These are phyloP conservation scores for Osmerus mordax DNA, from an alignment of 2,113 vertebrate genomes.

Conservation along the genomic window DNA sequence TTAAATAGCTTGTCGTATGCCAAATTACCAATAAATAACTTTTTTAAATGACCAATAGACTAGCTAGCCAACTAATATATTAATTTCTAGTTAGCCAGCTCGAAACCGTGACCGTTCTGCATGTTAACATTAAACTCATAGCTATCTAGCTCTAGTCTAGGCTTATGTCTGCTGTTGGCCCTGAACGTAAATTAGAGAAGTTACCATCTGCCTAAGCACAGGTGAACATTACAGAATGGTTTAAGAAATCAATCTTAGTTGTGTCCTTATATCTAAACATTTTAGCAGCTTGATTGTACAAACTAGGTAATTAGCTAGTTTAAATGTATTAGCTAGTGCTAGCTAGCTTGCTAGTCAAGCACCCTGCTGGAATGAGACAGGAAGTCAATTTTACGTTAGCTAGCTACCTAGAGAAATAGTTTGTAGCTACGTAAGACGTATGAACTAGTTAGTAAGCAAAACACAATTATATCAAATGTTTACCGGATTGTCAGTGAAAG, in stretches of 20 bases:
- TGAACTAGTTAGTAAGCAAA: not conserved
- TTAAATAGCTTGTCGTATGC: no score
- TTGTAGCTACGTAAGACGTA: no score
- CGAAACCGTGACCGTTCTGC: no score
- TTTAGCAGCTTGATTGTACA: not conserved
- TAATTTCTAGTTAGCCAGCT: no score
- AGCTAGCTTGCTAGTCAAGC: not conserved
- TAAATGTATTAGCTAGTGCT: not conserved
- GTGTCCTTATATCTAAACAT: no score
- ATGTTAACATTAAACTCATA: not conserved
- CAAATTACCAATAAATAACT: no score
- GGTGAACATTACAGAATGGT: no score
- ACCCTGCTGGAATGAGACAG: not conserved
- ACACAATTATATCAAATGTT: not conserved
- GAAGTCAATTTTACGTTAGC: not conserved
- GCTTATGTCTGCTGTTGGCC: no score
- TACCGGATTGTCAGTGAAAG: constrained; percentile 3
- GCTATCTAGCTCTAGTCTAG: not conserved
- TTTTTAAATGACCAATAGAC: no score
- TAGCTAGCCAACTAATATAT: no score
- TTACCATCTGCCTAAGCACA: no score
- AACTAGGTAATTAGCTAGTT: not conserved
- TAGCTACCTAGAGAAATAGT: not conserved
- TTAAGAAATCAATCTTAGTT: not conserved
- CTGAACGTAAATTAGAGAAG: no score